Evolutionary conservation across 2,888 invertebrate species (phyloP), one percentile per base, ranked within the genome.

Genomic region (Pharmacophagus antenor): DNA sequence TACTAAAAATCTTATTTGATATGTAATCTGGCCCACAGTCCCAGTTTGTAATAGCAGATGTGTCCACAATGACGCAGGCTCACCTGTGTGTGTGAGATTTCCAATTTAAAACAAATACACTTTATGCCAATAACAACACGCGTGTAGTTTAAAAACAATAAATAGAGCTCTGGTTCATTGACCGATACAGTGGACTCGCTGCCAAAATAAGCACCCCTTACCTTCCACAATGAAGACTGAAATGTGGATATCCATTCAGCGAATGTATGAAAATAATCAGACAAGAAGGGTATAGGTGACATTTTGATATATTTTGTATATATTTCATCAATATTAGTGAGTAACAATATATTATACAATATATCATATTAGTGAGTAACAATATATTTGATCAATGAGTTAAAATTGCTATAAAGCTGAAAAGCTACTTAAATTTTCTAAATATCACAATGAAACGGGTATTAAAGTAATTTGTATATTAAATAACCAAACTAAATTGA

Each of bases 91-190:
- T 66, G 73, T 75, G 75, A 83, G 79, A 80, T 76, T 82, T 80
- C 81, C 77, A 76, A 82, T 83, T 83, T 79, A 80, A 88, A 85
- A 88, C 85, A 88, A 88, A 88, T 86, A 88, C 74, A 76, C 72
- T 73, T 77, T 79, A 82, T 83, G 88, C 88, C 88, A 88, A 88
- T 84, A 86, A 72, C 84, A 87, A 88, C 87, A 88, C 71, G 70
- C 71, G 73, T 80, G 77, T 76, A 79, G 81, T 78, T 82, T 80
- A 85, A 88, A 83, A 86, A 87, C 85, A 88, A 88, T 84, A 88
- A 88, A 87, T 85, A 83, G 58, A 59, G 62, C 64, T 61, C 58
- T 62, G 71, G 88, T 85, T 88, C 88, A 82, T 70, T 80, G 85
- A 80, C 87, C 87, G 81, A 73, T 77, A 75, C 72, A 76, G 70